Evolutionary conservation across 2,888 invertebrate genomes (phyloP).

Genomic region (Thymelicus lineola): DNA sequence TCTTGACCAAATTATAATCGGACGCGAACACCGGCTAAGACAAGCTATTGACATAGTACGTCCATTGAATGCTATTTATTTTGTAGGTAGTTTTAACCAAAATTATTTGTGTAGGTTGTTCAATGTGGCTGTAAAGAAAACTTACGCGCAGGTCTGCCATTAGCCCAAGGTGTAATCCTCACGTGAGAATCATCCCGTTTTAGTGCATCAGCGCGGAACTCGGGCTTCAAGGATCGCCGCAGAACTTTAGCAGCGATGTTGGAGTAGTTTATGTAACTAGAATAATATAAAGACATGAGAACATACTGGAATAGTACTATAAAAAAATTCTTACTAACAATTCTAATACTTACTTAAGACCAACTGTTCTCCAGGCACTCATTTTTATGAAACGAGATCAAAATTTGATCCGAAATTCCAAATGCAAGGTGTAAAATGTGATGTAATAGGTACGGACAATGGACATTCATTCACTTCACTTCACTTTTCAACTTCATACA

Average conservation of each 20-base stretch:
- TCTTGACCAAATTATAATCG: too few species aligned
- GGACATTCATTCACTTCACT: too few species aligned
- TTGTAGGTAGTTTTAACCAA: too few species aligned
- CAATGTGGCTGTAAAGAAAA: conserved; percentile 39
- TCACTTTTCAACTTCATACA: too few species aligned
- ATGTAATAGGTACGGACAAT: conserved; percentile 60
- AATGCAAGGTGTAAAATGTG: conserved; percentile 44
- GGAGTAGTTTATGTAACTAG: conserved; percentile 98
- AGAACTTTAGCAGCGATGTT: conserved; percentile 95
- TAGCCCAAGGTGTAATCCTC: conserved; percentile 94
- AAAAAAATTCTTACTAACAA: background rate
- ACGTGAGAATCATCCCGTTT: conserved; percentile 91
- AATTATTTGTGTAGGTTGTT: too few species aligned
- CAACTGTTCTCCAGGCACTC: conserved; percentile 94
- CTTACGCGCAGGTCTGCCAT: conserved; percentile 95
- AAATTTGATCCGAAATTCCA: conserved; percentile 19
- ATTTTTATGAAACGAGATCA: conserved; percentile 68
- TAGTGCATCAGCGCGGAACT: conserved; percentile 89
- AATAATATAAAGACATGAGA: conserved; percentile 44
- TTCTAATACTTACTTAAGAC: conserved; percentile 90
- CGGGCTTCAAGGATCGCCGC: conserved; percentile 91
- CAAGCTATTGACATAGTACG: too few species aligned
- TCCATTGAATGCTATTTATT: too few species aligned
- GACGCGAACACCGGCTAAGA: too few species aligned
- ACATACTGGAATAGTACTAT: background rate